Base-by-base conservation (phyloP, 2,797 vertebrate species). In the Arvicola amphibius region DNA sequence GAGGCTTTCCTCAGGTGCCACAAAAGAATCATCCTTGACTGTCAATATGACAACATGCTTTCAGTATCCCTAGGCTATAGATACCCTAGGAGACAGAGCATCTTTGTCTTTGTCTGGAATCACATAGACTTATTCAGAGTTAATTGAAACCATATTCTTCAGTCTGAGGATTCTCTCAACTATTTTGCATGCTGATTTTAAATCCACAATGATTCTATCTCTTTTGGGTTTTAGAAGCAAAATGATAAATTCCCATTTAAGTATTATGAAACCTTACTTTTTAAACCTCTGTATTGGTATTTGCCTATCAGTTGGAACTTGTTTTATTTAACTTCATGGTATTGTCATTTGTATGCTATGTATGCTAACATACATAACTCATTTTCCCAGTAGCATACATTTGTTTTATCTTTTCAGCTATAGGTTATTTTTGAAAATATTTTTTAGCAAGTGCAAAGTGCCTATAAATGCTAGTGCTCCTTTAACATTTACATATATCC, bases 361-460 rank as follows among this genome's bases (percentile, higher is more conserved):
- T 59, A 59, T 59, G 56, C 6, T 21, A 59, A 48, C 32, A 83
- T 25, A 34, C 29, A 85, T 34, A 10, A 5, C 40, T 86, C 40
- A 11, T 80, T 91, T 81, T 81, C 46, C 63, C 87, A 69, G n/a
- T 5, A 69, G 69, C 21, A 46, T 73, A 34, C 40, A 14, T 92
- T 76, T 80, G 32, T 69, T 94, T 94, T 79, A 80, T 63, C 9
- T 91, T 97, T 96, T 73, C 59, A 93, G 14, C 2, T 63, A 73
- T 0, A 94, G 3, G 3, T 77, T 91, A 84, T 56, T 53, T 87
- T 46, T 14, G 71, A 71, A 88, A 40, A 56, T 27, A 89, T 2
- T 69, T 73, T 86, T 86, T 21, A 48, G 34, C 61, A 84, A 46
- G 37, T 90, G 74, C 77, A 92, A 74, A 88, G 1, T 10, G 6